Conservation (phyloP, 2,113 vertebrate genomes). For the Rhinoderma darwinii region DNA sequence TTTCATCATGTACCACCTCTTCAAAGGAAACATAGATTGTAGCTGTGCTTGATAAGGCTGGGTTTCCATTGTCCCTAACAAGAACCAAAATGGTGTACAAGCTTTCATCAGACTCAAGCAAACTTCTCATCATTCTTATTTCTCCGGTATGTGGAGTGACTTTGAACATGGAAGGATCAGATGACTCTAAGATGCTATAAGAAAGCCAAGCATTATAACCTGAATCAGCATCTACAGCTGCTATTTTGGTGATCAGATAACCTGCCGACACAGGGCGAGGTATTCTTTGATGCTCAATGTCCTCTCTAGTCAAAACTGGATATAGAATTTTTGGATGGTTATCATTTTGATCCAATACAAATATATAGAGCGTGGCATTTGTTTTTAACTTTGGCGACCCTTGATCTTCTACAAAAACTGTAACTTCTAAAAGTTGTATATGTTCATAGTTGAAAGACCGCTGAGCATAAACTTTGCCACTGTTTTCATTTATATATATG, state of each 20-base stretch:
- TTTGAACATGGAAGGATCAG: constrained; percentile 69
- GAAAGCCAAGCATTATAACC: constrained; percentile 75
- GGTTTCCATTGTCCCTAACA: constrained; percentile 69
- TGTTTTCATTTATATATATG: constrained; percentile 70
- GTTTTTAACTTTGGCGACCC: constrained; percentile 63
- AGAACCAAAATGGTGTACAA: constrained; percentile 69
- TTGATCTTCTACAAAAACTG: constrained; percentile 68
- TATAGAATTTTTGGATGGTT: constrained; percentile 60
- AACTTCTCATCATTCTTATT: constrained; percentile 69
- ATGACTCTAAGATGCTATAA: constrained; percentile 70
- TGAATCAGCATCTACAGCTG: constrained; percentile 74
- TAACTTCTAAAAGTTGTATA: constrained; percentile 65
- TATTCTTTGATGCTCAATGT: constrained; percentile 66
- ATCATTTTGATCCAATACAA: constrained; percentile 66
- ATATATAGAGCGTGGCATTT: constrained; percentile 55
- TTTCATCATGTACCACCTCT: constrained; percentile 68
- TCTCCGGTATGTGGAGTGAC: constrained; percentile 71
- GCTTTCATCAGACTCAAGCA: constrained; percentile 69
- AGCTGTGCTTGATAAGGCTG: constrained; percentile 66
- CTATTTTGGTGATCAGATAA: constrained; percentile 72
- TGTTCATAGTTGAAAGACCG: constrained; percentile 73
- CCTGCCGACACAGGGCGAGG: constrained; percentile 70
- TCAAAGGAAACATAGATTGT: constrained; percentile 52
- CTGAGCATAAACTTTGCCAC: constrained; percentile 66
- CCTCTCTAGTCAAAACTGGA: constrained; percentile 61